These are phyloP conservation scores for Nettapus auritus DNA, from an alignment of 2,113 vertebrate genomes.

Conservation along the genomic window DNA sequence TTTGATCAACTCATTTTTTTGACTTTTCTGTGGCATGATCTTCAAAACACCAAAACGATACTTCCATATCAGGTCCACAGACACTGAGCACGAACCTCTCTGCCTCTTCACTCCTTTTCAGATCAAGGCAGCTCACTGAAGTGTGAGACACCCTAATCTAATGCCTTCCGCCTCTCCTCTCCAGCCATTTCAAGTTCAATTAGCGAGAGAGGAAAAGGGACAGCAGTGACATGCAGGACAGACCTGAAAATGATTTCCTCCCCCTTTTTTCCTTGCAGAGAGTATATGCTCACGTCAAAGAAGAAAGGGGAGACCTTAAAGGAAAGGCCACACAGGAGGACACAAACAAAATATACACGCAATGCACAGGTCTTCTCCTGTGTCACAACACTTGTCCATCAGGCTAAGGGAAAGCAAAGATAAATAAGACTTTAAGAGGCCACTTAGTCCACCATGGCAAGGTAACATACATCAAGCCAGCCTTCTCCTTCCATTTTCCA, in stretches of 20 bases:
- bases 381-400: not conserved
- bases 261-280: not conserved
- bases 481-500: not conserved
- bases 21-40: not conserved
- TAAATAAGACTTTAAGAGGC: not conserved
- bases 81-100: not conserved
- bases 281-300: not conserved
- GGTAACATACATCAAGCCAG: not conserved
- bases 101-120: slow-evolving; percentile 1
- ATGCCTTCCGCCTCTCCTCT: not conserved
- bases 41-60: not conserved
- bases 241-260: not conserved
- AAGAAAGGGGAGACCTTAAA: not conserved
- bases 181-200: slow-evolving; percentile 3
- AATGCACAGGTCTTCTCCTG: not conserved
- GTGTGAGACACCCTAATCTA: not conserved
- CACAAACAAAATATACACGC: not conserved
- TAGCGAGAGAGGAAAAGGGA: not conserved
- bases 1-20: slow-evolving; percentile 27
- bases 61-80: not conserved
- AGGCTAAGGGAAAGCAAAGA: not conserved
- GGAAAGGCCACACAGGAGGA: not conserved
- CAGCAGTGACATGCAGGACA: not conserved
- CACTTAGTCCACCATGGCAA: not conserved
- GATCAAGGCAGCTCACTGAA: not conserved